Percentiles rank a stretch among this genome's conserved stretches.
Evolutionary conservation across 1,140 invertebrate species (phyloP).

Genomic region (Polypedilum pembai): DNA sequence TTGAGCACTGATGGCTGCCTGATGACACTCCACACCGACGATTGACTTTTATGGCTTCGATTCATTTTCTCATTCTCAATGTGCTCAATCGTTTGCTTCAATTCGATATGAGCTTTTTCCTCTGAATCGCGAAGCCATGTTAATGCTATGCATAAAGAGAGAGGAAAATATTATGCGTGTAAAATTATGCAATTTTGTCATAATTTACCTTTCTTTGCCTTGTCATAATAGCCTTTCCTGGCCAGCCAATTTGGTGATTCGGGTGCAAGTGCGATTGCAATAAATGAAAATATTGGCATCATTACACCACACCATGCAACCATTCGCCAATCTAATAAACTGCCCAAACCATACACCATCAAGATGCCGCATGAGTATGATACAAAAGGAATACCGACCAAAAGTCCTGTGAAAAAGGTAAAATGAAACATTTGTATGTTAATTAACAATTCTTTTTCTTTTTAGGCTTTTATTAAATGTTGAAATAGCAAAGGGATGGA

Average conservation of each 20-base stretch:
- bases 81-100: conserved; percentile 35
- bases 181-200: neutral
- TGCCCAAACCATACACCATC: conserved; percentile 59
- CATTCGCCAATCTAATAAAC: conserved; percentile 53
- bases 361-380: conserved; percentile 65
- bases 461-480: neutral
- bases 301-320: conserved; percentile 56
- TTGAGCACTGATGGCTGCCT: conserved; percentile 53
- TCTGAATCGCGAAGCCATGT: conserved; percentile 58
- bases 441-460: conserved; percentile 19
- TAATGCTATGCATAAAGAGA: conserved; percentile 43
- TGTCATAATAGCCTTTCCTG: conserved; percentile 50
- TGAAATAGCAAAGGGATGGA: too few relatives aligned
- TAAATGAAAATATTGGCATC: conserved; percentile 50
- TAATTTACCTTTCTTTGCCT: conserved; percentile 47
- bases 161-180: neutral
- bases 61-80: conserved; percentile 47
- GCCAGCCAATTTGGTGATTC: conserved; percentile 67
- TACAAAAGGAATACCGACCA: conserved; percentile 57
- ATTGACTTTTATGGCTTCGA: conserved; percentile 42
- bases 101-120: conserved; percentile 44
- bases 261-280: conserved; percentile 55
- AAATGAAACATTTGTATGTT: conserved; percentile 14
- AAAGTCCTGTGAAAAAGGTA: conserved; percentile 41
- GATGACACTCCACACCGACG: conserved; percentile 46